Conservation (phyloP, 23 tunicate genomes). For the Trididemnum miniatum region DNA sequence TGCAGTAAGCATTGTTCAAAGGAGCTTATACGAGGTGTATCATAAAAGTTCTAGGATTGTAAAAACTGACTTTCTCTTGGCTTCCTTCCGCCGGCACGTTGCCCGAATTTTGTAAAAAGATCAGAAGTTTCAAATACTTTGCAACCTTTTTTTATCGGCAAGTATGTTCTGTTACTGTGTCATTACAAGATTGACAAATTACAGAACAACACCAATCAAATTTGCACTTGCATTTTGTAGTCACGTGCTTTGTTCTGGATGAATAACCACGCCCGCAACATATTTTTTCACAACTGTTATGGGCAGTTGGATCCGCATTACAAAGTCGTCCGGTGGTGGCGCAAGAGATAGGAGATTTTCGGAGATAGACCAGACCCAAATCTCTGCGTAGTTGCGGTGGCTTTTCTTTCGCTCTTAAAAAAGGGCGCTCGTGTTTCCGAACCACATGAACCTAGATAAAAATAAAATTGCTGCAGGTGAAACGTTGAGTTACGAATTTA, state of each 20-base stretch:
- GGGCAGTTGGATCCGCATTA: slow-evolving; percentile 14
- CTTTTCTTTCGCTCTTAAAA: slow-evolving; percentile 2
- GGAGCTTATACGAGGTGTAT: no score
- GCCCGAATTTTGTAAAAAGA: no score
- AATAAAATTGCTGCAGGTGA: neutral
- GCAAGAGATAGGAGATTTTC: slow-evolving; percentile 35
- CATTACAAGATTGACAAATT: slow-evolving; percentile 37
- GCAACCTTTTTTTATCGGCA: slow-evolving; percentile 39
- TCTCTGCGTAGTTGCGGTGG: neutral
- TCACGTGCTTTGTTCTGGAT: slow-evolving; percentile 11
- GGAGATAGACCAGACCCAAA: slow-evolving; percentile 42
- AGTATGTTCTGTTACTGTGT: slow-evolving; percentile 27
- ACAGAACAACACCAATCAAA: slow-evolving; percentile 75
- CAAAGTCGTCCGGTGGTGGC: slow-evolving; percentile 25
- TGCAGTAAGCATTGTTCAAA: no score
- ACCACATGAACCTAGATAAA: slow-evolving; percentile 35
- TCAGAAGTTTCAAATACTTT: no score
- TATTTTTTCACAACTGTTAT: slow-evolving; percentile 39
- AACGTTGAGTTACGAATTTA: no score
- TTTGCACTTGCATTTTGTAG: slow-evolving; percentile 52
- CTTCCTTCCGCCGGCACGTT: no score
- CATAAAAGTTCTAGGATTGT: no score
- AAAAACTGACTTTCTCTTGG: no score
- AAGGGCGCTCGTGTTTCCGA: slow-evolving; percentile 36
- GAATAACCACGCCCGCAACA: slow-evolving; percentile 72